A percentile compares a stretch with the other conserved stretches of the same genome.
Conservation (phyloP, 1,140 invertebrate genomes). For the Periplaneta americana region DNA sequence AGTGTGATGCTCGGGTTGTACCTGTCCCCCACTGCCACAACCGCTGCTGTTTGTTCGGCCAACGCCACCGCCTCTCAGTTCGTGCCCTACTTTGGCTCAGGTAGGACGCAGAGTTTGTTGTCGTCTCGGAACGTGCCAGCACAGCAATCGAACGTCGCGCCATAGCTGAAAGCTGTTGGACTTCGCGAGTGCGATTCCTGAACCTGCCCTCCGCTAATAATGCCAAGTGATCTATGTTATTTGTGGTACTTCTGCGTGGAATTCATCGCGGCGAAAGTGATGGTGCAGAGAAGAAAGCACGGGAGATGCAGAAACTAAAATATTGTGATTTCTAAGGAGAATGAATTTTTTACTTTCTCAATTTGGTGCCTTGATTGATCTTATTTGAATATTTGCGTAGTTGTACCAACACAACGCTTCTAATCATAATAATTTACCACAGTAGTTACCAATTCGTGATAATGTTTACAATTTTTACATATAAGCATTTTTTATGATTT, state of each 20-base stretch:
- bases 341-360: background rate
- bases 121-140: background rate
- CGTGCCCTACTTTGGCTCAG: background rate
- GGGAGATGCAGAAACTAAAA: background rate
- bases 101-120: background rate
- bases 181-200: background rate
- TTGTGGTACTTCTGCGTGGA: background rate
- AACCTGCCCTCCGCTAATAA: background rate
- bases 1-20: background rate
- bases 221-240: background rate
- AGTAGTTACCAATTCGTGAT: background rate
- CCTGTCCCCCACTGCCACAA: background rate
- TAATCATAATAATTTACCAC: background rate
- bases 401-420: no score
- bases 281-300: background rate
- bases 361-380: background rate
- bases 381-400: background rate
- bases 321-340: background rate
- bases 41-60: background rate
- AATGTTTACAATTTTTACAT: background rate
- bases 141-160: background rate
- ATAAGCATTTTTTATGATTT: no score
- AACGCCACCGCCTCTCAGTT: background rate
- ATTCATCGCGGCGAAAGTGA: background rate
- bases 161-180: background rate